Base-by-base conservation (phyloP, 1,140 invertebrate genomes). In the Pissodes strobi region DNA sequence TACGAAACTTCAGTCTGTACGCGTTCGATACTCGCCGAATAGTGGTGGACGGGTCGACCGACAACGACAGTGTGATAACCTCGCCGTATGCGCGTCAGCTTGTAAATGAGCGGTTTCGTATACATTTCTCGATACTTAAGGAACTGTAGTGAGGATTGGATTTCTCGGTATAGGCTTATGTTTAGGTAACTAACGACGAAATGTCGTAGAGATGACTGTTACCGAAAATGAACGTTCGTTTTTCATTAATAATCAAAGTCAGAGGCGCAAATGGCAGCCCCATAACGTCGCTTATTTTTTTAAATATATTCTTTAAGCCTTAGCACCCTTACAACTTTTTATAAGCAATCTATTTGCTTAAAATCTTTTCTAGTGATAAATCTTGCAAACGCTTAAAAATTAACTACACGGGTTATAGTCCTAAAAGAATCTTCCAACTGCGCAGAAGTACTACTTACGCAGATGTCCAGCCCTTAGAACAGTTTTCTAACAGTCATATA, bases 111-210 rank as follows among this genome's bases (percentile, higher is more conserved):
- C 34, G 18, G 39, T 13, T 63, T 55, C 46, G 48, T 25, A 63
- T 25, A 53, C 60, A 41, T 22, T 53, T 55, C 60, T 55, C 23
- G 49, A 63, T 63, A 63, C 60, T 63, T 63, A 39, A 39, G 52
- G 38, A 53, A 43, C 37, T 43, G 15, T 53, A 18, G 27, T 13
- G 51, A 38, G 58, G 45, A 61, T n/a, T 63, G 58, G 45, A 61
- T n/a, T 63, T 63, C 60, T 53, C 49, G 49, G 60, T 63, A 63
- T 61, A 41, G 25, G 25, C 18, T 46, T 23, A 34, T 34, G 57
- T 59, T 59, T 59, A 59, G 43, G 41, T 59, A 59, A 46, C 19
- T 19, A 37, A 45, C 60, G 22, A 30, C 17, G 43, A 39, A 56
- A 43, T 25, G 25, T 58, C 0, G 27, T 60, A 49, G 57, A 60